A percentile compares a stretch with the other conserved stretches of the same genome.
phyloP scores from a whole-genome alignment of 2,888 invertebrate species.

The Chymomyza caudatula region DNA sequence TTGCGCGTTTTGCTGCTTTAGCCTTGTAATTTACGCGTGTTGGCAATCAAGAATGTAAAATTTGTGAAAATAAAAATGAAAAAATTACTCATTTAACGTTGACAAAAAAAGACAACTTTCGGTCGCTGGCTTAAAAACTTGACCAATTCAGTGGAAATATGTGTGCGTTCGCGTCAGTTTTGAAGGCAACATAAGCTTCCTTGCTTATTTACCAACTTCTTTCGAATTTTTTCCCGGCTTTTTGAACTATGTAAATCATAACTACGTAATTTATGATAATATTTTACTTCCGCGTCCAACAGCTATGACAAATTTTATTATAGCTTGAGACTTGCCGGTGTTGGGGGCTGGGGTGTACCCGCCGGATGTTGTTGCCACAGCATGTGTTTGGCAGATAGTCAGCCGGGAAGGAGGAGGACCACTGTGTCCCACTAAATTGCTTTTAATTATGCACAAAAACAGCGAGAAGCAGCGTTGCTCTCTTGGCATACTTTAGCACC shows the following conservation, averaged over 20 bases:
- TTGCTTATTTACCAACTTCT: neutral
- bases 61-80: no score
- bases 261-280: conserved; percentile 4
- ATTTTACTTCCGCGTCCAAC: neutral
- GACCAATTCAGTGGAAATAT: neutral
- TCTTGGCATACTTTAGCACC: neutral
- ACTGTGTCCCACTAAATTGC: conserved; percentile 6
- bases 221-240: neutral
- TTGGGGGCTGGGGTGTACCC: no score
- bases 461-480: neutral
- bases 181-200: neutral
- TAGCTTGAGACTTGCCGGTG: neutral
- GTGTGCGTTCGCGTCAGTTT: neutral
- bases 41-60: conserved; percentile 3
- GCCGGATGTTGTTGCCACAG: neutral
- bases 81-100: neutral
- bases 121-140: neutral
- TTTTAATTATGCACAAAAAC: conserved; percentile 20
- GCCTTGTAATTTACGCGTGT: neutral
- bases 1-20: neutral
- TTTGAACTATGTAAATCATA: conserved; percentile 4
- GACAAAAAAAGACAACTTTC: neutral
- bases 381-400: neutral
- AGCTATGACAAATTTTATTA: neutral
- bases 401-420: neutral